Evolutionary conservation across 1,140 invertebrate genomes (phyloP).

Genomic region (Microplitis mediator): DNA sequence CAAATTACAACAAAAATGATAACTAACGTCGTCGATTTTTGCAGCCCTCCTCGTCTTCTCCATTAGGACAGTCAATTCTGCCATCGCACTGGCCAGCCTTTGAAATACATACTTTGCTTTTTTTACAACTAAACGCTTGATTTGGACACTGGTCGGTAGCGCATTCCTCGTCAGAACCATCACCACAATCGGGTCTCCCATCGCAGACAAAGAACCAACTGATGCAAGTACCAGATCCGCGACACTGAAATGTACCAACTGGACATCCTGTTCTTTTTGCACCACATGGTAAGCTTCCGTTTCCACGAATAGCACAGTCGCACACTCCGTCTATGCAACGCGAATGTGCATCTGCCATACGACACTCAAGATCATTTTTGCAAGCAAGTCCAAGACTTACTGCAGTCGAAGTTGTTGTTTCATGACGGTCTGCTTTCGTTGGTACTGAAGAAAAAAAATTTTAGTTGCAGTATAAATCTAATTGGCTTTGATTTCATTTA

Average conservation of each 20-base stretch:
- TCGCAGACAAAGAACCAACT: slow-evolving; percentile 93
- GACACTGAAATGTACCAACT: slow-evolving; percentile 82
- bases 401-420: slow-evolving; percentile 64
- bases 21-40: slow-evolving; percentile 64
- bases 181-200: slow-evolving; percentile 84
- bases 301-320: slow-evolving; percentile 71
- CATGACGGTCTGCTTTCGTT: slow-evolving; percentile 56
- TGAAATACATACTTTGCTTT: slow-evolving; percentile 75
- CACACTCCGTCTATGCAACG: slow-evolving; percentile 79
- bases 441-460: slow-evolving; percentile 27
- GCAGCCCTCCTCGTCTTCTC: slow-evolving; percentile 82
- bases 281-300: slow-evolving; percentile 66
- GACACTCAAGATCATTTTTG: slow-evolving; percentile 77
- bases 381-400: slow-evolving; percentile 80
- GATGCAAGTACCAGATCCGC: slow-evolving; percentile 83
- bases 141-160: slow-evolving; percentile 54
- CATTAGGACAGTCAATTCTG: slow-evolving; percentile 75
- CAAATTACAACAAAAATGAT: slow-evolving; percentile 29
- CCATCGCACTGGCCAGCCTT: slow-evolving; percentile 80
- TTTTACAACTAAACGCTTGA: slow-evolving; percentile 71
- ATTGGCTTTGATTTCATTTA: too few relatives aligned
- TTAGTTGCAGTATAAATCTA: too few relatives aligned
- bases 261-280: slow-evolving; percentile 77
- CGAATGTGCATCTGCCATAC: slow-evolving; percentile 77
- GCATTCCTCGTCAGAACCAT: slow-evolving; percentile 84